Conservation (phyloP, 1,140 invertebrate species). For the Ruditapes philippinarum region DNA sequence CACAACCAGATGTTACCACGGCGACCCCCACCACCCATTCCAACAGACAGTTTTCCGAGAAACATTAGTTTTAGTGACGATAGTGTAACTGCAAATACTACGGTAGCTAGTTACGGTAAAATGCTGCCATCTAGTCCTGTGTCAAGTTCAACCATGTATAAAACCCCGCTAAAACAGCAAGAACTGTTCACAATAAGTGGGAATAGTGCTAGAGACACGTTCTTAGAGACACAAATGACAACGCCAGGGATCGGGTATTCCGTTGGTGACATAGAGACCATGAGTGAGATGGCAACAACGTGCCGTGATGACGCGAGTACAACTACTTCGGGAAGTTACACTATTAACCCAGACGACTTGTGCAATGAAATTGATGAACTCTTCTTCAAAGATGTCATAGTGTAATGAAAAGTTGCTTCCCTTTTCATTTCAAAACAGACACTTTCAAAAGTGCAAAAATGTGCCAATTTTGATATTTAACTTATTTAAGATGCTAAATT, state of each 20-base stretch:
- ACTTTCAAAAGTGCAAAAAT: not conserved
- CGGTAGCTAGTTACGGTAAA: slow-evolving; percentile 71
- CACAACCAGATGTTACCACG: slow-evolving; percentile 37
- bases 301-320: slow-evolving; percentile 78
- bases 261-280: slow-evolving; percentile 78
- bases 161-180: slow-evolving; percentile 44
- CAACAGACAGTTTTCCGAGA: slow-evolving; percentile 70
- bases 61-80: slow-evolving; percentile 85
- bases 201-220: slow-evolving; percentile 54
- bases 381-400: slow-evolving; percentile 84
- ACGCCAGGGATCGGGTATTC: slow-evolving; percentile 79
- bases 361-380: slow-evolving; percentile 83
- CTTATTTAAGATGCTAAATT: not conserved
- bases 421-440: not conserved
- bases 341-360: slow-evolving; percentile 84
- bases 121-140: slow-evolving; percentile 11
- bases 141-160: slow-evolving; percentile 31
- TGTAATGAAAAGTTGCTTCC: slow-evolving; percentile 54
- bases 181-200: slow-evolving; percentile 67
- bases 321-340: slow-evolving; percentile 83
- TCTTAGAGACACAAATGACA: slow-evolving; percentile 71
- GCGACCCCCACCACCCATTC: slow-evolving; percentile 51
- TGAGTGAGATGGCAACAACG: slow-evolving; percentile 71
- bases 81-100: slow-evolving; percentile 83
- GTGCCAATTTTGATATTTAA: slow-evolving; percentile 46